phyloP scores from a whole-genome alignment of 2,797 vertebrate species.

The Chelidonichthys spinosus region DNA sequence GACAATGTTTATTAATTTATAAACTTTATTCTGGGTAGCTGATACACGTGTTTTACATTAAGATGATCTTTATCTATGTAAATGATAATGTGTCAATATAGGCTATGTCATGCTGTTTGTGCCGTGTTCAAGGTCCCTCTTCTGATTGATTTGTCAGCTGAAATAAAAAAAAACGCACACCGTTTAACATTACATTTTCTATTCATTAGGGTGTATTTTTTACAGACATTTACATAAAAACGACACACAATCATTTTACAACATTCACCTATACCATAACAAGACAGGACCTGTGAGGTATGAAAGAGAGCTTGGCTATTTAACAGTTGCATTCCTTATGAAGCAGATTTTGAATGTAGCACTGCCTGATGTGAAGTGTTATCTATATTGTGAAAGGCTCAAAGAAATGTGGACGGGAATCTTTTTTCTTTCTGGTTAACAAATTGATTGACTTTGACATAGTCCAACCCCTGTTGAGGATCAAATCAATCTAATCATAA shows the following conservation, averaged over 20 bases:
- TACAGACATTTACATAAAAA: background rate
- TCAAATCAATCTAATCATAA: background rate
- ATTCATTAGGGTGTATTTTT: background rate
- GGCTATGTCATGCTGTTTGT: background rate
- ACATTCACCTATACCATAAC: background rate
- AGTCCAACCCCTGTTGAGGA: background rate
- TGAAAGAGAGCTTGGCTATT: background rate
- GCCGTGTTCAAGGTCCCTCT: background rate
- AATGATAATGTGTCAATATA: background rate
- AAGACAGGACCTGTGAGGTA: background rate
- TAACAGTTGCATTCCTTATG: background rate
- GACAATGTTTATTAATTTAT: background rate
- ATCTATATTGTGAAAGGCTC: background rate
- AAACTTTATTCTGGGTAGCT: too few relatives aligned
- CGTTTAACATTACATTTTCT: background rate
- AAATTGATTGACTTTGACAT: background rate
- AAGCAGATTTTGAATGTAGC: background rate
- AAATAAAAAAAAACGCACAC: background rate
- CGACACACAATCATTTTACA: too few relatives aligned
- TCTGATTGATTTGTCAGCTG: background rate
- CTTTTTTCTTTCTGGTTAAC: background rate
- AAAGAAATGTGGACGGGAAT: background rate
- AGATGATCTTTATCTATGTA: background rate
- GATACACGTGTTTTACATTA: background rate
- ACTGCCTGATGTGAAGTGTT: background rate